A percentile compares a stretch with the other conserved stretches of the same genome.
Conservation (phyloP, 2,113 vertebrate genomes). For the Hylia prasina region DNA sequence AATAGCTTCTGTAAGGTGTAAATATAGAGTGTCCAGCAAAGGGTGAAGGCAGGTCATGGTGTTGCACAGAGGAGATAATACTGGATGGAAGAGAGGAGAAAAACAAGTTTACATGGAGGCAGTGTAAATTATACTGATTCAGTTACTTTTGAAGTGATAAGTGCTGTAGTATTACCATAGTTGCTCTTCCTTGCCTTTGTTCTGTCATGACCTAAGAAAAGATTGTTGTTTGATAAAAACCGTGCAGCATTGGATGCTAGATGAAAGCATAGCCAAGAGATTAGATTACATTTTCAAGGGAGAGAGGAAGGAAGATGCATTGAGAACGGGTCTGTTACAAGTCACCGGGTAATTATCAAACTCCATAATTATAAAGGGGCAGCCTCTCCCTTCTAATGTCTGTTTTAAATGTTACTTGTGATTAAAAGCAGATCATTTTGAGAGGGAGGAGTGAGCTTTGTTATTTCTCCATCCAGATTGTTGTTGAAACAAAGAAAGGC, state of each 20-base stretch:
- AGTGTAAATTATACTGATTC: constrained; percentile 13
- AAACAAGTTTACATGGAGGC: not conserved
- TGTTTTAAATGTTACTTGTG: constrained; percentile 59
- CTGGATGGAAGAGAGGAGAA: not conserved
- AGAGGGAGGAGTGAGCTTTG: not conserved
- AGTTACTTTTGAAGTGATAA: constrained; percentile 70
- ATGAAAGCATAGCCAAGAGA: constrained; percentile 69
- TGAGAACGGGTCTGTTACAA: constrained; percentile 50
- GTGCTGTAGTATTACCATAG: constrained; percentile 45
- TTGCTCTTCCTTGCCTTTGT: constrained; percentile 65
- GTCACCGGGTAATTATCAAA: constrained; percentile 70
- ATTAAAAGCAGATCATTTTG: constrained; percentile 58
- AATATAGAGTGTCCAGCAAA: not conserved
- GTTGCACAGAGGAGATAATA: not conserved
- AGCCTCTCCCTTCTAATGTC: constrained; percentile 56
- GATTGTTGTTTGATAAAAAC: constrained; percentile 71
- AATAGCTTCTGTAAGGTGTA: not conserved
- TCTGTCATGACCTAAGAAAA: constrained; percentile 61
- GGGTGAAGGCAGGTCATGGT: not conserved
- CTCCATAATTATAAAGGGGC: constrained; percentile 57
- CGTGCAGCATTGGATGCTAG: constrained; percentile 55
- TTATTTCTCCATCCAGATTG: not conserved
- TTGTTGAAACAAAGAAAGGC: constrained; percentile 21
- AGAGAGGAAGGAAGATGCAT: constrained; percentile 58
- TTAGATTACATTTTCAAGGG: constrained; percentile 68